Conservation (phyloP, 2,888 invertebrate species). For the Branchellion lobata region DNA sequence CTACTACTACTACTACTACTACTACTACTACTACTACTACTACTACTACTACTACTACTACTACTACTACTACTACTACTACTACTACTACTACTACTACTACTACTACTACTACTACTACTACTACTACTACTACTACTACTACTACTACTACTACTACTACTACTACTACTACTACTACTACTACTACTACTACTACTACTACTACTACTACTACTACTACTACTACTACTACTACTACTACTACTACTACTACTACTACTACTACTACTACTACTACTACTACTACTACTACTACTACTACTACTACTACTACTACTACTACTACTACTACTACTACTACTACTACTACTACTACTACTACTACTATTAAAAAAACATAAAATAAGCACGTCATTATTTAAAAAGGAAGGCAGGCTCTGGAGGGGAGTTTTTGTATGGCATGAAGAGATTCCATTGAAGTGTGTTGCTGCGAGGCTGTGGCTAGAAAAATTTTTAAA, state of each 20-base stretch:
- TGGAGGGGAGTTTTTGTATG: background rate
- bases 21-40: constrained; percentile 33
- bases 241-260: no score
- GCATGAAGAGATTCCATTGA: no score
- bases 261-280: no score
- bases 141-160: no score
- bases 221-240: no score
- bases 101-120: constrained; percentile 22
- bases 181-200: no score
- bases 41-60: constrained; percentile 42
- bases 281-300: no score
- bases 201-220: no score
- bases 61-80: constrained; percentile 33
- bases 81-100: constrained; percentile 32
- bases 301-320: background rate
- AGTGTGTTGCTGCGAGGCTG: no score
- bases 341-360: background rate
- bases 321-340: background rate
- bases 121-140: constrained; percentile 43
- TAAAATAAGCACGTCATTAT: background rate
- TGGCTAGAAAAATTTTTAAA: no score
- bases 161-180: no score
- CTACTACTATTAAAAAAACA: background rate
- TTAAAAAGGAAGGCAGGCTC: background rate
- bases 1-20: constrained; percentile 36